Percentiles rank a stretch among this genome's conserved stretches.
Evolutionary conservation across 2,888 invertebrate species (phyloP).

Genomic region (Perithous albicinctus): DNA sequence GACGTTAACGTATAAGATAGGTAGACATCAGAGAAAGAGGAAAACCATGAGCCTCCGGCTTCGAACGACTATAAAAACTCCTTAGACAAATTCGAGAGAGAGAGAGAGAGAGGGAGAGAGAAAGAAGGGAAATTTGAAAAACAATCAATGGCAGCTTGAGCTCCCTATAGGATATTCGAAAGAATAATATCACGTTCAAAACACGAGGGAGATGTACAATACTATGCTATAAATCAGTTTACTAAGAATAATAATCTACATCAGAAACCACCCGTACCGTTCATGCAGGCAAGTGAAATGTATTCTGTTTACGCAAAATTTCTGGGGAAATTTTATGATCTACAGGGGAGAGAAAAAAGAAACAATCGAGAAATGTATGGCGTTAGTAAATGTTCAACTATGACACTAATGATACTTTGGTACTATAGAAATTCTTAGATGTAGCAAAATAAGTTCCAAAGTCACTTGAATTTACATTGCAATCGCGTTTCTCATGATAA

Average conservation of each 20-base stretch:
- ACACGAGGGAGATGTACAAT: neutral
- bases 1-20: neutral
- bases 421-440: neutral
- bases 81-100: too few species aligned
- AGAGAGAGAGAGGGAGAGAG: too few species aligned
- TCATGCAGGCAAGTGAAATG: neutral
- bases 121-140: too few species aligned
- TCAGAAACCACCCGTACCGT: neutral
- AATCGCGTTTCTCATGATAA: too few species aligned
- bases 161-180: neutral
- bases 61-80: too few species aligned
- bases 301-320: conserved; percentile 20
- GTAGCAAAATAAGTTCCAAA: neutral
- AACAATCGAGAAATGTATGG: neutral
- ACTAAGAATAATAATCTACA: conserved; percentile 9
- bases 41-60: neutral
- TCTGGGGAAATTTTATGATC: neutral
- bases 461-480: neutral
- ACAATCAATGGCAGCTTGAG: neutral
- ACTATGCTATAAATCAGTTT: neutral
- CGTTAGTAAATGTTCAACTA: neutral
- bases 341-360: conserved; percentile 2
- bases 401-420: neutral
- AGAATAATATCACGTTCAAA: neutral
- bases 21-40: neutral